A percentile compares a stretch with the other conserved stretches of the same genome.
Conservation (phyloP, 2,888 invertebrate genomes). For the Chydorus sphaericus region DNA sequence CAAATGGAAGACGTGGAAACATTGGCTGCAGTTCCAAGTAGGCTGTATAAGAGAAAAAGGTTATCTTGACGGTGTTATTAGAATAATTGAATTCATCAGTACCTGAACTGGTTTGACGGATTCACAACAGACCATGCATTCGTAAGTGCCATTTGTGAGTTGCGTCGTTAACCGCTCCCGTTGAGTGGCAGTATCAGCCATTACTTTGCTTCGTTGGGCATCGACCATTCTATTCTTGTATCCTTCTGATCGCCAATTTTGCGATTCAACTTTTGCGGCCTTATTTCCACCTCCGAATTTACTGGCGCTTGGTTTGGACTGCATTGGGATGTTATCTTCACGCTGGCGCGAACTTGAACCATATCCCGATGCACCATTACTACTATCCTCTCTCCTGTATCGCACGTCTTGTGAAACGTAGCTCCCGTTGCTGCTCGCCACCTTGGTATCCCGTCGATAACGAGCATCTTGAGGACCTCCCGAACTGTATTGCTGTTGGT, state of each 20-base stretch:
- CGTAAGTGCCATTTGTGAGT: constrained; percentile 61
- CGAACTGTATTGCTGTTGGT: neutral
- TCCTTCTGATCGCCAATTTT: constrained; percentile 1
- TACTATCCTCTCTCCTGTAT: neutral
- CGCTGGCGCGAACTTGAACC: neutral
- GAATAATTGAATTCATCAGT: neutral
- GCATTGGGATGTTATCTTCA: neutral
- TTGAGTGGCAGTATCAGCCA: constrained; percentile 47
- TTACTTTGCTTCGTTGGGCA: neutral
- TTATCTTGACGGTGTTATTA: neutral
- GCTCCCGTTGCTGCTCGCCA: neutral
- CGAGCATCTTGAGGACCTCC: too few relatives aligned
- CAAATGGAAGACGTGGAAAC: constrained; percentile 84
- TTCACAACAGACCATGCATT: constrained; percentile 91
- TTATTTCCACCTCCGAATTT: too few relatives aligned
- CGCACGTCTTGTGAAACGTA: neutral
- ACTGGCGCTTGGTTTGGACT: neutral
- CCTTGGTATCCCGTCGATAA: too few relatives aligned
- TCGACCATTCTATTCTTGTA: neutral
- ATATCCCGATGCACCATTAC: neutral
- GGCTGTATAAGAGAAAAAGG: constrained; percentile 23
- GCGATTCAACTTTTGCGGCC: neutral
- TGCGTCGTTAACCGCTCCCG: constrained; percentile 70
- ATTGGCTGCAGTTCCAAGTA: constrained; percentile 82
- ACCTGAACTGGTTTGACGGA: constrained; percentile 56